Evolutionary conservation across 2,113 vertebrate genomes (phyloP), one percentile per base, ranked within the genome.

Genomic region (Dendrocopos noguchii): DNA sequence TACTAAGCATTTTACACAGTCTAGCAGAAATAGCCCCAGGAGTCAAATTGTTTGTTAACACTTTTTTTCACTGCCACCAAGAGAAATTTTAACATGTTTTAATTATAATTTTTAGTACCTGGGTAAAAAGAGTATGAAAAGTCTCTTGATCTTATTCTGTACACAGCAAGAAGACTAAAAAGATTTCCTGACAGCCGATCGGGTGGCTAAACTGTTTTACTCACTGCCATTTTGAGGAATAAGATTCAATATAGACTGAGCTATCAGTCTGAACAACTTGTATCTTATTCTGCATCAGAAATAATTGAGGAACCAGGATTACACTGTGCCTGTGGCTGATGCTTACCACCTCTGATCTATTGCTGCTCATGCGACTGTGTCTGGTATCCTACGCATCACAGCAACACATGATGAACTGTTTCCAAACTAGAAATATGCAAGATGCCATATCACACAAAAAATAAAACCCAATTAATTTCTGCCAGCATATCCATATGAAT

Each of bases 11-110:
- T 90, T 89, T 66, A 21, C 29, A 47, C 24, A 73, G 21, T 55
- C 36, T 50, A 59, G 29, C 39, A 73, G 42, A 91, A 95, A 80
- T 46, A 88, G 28, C 36, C 68, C 34, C 61, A 44, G 39, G 52
- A 89, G 34, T 61, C 34, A 82, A 84, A 63, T 21, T 76, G 59
- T 68, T 80, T 78, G 66, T 57, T 47, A 90, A 66, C 17, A 42
- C 17, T 67, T 16, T 64, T 70, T 80, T 78, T 88, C 87, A 87
- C 59, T 88, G 74, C 59, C 52, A 85, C 19, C 7, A 25, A 50
- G 46, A 91, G 31, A 66, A 7, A 83, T 90, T 91, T 94, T 57
- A 86, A 50, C 9, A 52, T 52, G 25, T 77, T 90, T 93, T 85
- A 56, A 64, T 88, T 84, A 80, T 63, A 12, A 67, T 73, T 87